These are phyloP conservation scores for Batillaria attramentaria DNA, from an alignment of 1,140 invertebrate species.

Conservation along the genomic window DNA sequence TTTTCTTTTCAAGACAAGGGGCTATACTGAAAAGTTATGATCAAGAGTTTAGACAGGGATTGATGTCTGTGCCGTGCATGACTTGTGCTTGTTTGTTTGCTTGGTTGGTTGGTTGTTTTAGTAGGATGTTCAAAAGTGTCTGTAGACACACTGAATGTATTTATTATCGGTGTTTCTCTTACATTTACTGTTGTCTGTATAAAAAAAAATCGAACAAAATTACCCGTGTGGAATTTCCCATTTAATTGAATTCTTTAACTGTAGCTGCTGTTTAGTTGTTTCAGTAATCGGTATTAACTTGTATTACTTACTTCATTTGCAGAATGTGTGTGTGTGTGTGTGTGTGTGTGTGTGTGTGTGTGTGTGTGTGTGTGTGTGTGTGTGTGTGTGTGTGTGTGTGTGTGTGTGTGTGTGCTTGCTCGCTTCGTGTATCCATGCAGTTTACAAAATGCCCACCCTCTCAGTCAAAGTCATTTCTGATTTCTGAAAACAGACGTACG, in stretches of 20 bases:
- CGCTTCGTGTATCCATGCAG: background rate
- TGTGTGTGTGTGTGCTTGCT: background rate
- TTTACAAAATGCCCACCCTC: background rate
- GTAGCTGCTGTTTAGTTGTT: background rate
- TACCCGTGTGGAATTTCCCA: background rate
- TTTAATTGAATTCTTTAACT: background rate
- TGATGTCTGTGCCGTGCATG: no score
- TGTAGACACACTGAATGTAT: background rate
- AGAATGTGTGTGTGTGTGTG: background rate
- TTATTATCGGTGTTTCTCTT: background rate
- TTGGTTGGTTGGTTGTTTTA: no score
- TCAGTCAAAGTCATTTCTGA: background rate
- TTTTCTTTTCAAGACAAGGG: no score
- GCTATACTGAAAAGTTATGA: no score
- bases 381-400: background rate
- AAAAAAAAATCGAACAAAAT: no score
- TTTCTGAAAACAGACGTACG: background rate
- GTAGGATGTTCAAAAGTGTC: no score
- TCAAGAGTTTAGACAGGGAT: no score
- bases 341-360: background rate
- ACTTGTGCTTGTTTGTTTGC: no score
- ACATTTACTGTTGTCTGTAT: background rate
- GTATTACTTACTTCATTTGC: background rate
- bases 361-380: conserved; percentile 12
- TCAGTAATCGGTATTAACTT: background rate